Base-by-base conservation (phyloP, 2,113 vertebrate species). In the Limnothrissa miodon region DNA sequence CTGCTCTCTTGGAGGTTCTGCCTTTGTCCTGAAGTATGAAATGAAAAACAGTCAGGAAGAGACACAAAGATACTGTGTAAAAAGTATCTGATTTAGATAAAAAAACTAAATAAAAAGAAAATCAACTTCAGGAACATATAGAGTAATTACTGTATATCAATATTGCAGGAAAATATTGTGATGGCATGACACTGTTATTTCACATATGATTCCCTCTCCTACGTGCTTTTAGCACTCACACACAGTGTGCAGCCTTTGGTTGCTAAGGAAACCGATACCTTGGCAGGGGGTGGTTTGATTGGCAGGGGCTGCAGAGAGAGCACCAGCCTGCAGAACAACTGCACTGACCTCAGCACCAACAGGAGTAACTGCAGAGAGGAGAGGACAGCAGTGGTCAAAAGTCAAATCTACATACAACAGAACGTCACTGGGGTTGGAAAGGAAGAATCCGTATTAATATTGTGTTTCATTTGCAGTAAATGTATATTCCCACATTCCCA, bases 301-400 rank as follows among this genome's bases (percentile, higher is more conserved):
- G 97, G 91, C 90, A 99, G 0, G 0, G 98, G 98, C 87, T 98
- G 98, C 4, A 99, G 90, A 84, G 98, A 99, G 44, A 99, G 83
- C 83, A 99, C 97, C 0, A 99, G 93, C 29, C 98, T 95, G 85
- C 95, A 97, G 45, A 96, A 91, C 7, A 99, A 92, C 81, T 95
- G 95, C 48, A 99, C 89, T 1, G 96, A 96, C 89, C 97, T 94
- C 33, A 99, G 92, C 82, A 97, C 92, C 90, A 99, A 90, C 80
- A 99, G 90, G 87, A 99, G 97, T 44, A 99, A 88, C 98, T 99
- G 91, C 17, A 89, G 84, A 83, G 88, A 39, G 10, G n/a, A 62
- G 59, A 62, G 59, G 59, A 62, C 6, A 62, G 25, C 29, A 17
- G 13, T 13, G 66, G 66, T 74, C 66, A 33, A 17, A 74, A 33